Conservation (phyloP, 64 coral and sea anemone species). For the Platygyra sinensis region DNA sequence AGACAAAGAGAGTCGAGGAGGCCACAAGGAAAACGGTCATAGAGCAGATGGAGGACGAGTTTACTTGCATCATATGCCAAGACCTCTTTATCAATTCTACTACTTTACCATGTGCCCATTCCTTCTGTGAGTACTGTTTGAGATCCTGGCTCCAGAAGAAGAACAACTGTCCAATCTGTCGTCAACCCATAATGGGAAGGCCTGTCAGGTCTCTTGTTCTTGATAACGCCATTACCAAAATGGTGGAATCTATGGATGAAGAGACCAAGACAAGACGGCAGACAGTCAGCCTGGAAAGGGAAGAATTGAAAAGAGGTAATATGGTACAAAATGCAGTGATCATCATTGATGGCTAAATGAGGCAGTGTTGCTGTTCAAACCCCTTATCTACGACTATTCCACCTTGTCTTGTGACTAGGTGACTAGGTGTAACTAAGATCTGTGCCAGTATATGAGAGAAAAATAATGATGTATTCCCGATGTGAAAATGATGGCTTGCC, state of each 20-base stretch:
- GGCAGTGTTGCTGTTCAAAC: conserved; percentile 41
- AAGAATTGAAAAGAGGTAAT: conserved; percentile 96
- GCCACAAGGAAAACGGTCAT: conserved; percentile 81
- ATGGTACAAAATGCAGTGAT: conserved; percentile 71
- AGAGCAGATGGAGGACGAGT: conserved; percentile 99
- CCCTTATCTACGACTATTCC: background rate
- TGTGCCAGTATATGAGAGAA: conserved; percentile 1
- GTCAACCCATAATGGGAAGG: conserved; percentile 58
- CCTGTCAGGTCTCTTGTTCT: conserved; percentile 93
- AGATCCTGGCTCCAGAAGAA: conserved; percentile 90
- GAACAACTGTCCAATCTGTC: conserved; percentile 93
- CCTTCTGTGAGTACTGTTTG: conserved; percentile 97
- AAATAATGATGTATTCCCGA: background rate
- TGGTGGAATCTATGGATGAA: conserved; percentile 94
- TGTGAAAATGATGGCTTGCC: conserved; percentile 1
- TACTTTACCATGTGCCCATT: conserved; percentile 92
- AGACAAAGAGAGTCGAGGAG: conserved; percentile 90
- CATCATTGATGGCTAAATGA: conserved; percentile 71
- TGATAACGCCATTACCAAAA: conserved; percentile 95
- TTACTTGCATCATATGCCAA: conserved; percentile 95
- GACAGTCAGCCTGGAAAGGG: conserved; percentile 81
- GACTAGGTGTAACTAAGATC: conserved; percentile 20
- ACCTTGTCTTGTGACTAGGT: conserved; percentile 22
- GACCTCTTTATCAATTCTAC: conserved; percentile 93
- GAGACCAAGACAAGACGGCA: conserved; percentile 75